Evolutionary conservation across 2,797 vertebrate genomes (phyloP).

Genomic region (Hapalemur alaotrensis): DNA sequence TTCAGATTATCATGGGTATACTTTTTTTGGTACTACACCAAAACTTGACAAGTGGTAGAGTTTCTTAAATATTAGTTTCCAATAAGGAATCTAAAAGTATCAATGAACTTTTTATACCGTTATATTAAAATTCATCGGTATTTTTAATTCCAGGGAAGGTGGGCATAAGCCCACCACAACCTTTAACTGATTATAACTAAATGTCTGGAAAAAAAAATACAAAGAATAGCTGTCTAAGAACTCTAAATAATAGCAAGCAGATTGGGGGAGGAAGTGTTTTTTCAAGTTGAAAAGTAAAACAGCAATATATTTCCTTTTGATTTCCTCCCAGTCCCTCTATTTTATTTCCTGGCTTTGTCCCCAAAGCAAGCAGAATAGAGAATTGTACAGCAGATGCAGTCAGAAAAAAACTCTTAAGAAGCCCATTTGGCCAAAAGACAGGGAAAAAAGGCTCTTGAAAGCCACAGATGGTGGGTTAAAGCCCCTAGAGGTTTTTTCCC

Average conservation of each 20-base stretch:
- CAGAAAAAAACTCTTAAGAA: background rate
- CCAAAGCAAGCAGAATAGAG: background rate
- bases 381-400: background rate
- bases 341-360: background rate
- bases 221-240: background rate
- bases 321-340: too few species aligned
- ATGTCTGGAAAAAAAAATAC: background rate
- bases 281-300: background rate
- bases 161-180: background rate
- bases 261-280: background rate
- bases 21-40: background rate
- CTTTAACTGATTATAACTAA: background rate
- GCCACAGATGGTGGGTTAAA: background rate
- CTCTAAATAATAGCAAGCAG: background rate
- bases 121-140: background rate
- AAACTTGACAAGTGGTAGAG: background rate
- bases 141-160: background rate
- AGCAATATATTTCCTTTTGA: background rate
- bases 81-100: background rate
- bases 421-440: background rate
- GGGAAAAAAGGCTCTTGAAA: background rate
- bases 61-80: background rate
- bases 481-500: background rate
- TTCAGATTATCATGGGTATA: background rate
- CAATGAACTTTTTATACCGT: background rate